These are phyloP conservation scores for Thomomys bottae DNA, from an alignment of 2,113 vertebrate genomes.

Conservation along the genomic window DNA sequence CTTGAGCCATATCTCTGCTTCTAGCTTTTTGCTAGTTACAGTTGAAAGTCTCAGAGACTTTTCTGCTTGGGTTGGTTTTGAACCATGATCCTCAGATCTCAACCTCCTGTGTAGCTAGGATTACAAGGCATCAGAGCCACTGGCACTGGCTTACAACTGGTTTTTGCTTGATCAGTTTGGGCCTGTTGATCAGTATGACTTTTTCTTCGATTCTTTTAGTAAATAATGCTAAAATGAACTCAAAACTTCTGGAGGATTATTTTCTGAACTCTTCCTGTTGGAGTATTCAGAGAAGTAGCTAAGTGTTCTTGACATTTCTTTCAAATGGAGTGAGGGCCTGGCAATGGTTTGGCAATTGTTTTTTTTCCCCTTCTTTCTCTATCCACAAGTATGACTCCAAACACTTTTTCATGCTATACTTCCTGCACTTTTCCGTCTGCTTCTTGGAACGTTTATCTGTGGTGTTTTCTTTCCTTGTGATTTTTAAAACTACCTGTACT, in stretches of 20 bases:
- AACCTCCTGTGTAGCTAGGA: too few species aligned
- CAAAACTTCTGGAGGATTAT: background rate
- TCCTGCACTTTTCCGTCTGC: conserved; percentile 39
- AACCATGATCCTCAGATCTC: too few species aligned
- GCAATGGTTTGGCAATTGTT: background rate
- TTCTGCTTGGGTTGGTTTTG: too few species aligned
- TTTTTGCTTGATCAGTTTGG: background rate
- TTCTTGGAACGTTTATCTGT: conserved; percentile 36
- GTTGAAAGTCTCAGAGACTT: too few species aligned
- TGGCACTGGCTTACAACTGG: too few species aligned
- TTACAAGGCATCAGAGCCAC: background rate
- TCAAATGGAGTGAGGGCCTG: background rate
- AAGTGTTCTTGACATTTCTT: background rate
- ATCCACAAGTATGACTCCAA: background rate
- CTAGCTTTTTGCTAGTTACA: too few species aligned
- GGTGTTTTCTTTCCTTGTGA: conserved; percentile 36
- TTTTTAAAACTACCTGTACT: conserved; percentile 39
- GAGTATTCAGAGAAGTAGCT: background rate
- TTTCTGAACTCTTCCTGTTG: conserved; percentile 6
- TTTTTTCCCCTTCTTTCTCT: background rate
- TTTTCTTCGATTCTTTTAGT: background rate
- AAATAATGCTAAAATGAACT: background rate
- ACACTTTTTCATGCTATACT: background rate
- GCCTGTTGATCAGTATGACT: background rate
- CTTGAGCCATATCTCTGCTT: too few species aligned